These are phyloP conservation scores for Henricia sp. DNA, from an alignment of 53 echinoderm and acorn worm genomes.

Conservation along the genomic window DNA sequence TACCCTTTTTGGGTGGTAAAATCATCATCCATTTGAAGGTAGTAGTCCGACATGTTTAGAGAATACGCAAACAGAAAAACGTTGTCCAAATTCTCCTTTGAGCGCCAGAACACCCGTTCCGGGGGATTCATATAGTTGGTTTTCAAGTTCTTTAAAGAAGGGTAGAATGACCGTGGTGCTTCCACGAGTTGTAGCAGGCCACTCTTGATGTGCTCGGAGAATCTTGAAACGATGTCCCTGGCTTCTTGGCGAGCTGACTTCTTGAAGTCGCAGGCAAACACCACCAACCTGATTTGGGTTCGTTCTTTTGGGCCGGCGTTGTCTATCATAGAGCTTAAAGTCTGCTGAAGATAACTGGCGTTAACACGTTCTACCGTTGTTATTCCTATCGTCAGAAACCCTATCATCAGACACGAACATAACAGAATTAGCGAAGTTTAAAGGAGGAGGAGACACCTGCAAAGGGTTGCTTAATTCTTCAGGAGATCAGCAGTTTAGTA, in stretches of 20 bases:
- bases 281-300: conserved; percentile 57
- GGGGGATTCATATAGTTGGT: conserved; percentile 70
- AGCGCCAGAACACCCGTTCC: conserved; percentile 79
- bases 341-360: conserved; percentile 5
- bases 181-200: conserved; percentile 80
- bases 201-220: conserved; percentile 52
- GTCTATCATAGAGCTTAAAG: neutral
- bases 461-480: no score
- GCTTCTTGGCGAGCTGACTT: conserved; percentile 59
- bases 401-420: no score
- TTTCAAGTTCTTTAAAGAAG: conserved; percentile 72
- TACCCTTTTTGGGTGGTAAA: conserved; percentile 70
- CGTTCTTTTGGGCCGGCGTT: conserved; percentile 64
- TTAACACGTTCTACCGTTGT: neutral
- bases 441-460: no score
- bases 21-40: conserved; percentile 90
- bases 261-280: conserved; percentile 79
- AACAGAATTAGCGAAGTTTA: no score
- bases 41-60: conserved; percentile 73
- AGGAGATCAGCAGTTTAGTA: no score
- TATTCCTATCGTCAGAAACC: conserved; percentile 18
- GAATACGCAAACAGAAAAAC: conserved; percentile 83
- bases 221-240: conserved; percentile 55
- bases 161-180: conserved; percentile 79
- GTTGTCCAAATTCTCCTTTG: conserved; percentile 87